Conservation (phyloP, 1,140 invertebrate genomes). For the Cryptotermes secundus region DNA sequence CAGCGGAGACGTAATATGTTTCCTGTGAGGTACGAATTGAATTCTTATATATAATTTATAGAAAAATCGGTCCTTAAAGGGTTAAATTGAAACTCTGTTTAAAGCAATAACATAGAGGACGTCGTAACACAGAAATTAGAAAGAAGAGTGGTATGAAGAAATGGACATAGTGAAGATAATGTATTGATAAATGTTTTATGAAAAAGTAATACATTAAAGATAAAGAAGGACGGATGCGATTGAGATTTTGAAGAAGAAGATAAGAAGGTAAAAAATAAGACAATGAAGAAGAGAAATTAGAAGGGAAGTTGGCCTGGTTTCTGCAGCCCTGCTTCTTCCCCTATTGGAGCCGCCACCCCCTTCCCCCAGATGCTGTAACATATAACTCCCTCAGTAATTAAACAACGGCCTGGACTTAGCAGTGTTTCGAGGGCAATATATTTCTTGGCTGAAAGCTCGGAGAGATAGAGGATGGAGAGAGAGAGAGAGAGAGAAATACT, state of each 20-base stretch:
- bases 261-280: background rate
- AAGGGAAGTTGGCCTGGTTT: conserved; percentile 14
- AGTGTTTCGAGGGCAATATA: conserved; percentile 20
- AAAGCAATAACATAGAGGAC: background rate
- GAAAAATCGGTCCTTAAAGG: too few relatives aligned
- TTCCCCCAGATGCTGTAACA: conserved; percentile 11
- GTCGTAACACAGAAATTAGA: background rate
- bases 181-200: background rate
- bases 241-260: background rate
- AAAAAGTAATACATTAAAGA: background rate
- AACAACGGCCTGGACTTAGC: conserved; percentile 22
- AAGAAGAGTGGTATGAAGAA: background rate
- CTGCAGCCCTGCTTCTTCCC: background rate
- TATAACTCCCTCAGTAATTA: conserved; percentile 27
- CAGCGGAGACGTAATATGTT: too few relatives aligned
- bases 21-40: too few relatives aligned
- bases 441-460: conserved; percentile 26
- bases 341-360: background rate
- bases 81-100: background rate
- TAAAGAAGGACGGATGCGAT: background rate
- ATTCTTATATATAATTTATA: too few relatives aligned
- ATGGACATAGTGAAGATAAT: background rate
- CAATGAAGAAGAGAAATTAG: background rate
- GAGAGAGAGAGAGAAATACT: background rate
- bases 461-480: background rate